Evolutionary conservation across 2,113 vertebrate species (phyloP).

Genomic region (Cyanoramphus novaezelandiae): DNA sequence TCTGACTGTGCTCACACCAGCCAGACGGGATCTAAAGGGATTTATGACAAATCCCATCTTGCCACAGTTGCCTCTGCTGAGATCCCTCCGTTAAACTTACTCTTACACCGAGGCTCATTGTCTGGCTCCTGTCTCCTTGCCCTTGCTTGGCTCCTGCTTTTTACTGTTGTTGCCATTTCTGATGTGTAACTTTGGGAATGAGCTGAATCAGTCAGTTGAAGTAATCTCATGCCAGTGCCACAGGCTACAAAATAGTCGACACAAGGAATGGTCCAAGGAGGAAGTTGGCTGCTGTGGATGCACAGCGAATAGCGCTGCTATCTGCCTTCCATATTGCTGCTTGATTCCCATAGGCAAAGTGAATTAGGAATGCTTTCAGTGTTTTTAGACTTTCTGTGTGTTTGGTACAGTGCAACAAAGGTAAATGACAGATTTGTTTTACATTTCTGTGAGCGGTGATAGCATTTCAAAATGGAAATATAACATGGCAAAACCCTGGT

Average conservation of each 20-base stretch:
- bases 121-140: background rate
- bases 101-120: background rate
- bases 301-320: background rate
- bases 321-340: slow-evolving; percentile 54
- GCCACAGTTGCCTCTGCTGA: background rate
- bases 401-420: slow-evolving; percentile 37
- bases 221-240: background rate
- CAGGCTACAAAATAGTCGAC: background rate
- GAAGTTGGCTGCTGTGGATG: background rate
- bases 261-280: background rate
- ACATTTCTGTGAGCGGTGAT: background rate
- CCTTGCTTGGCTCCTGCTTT: background rate
- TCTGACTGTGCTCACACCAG: accelerated
- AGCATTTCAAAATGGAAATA: slow-evolving; percentile 27
- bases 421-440: slow-evolving; percentile 51
- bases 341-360: slow-evolving; percentile 46
- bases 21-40: accelerated
- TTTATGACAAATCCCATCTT: background rate
- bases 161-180: background rate
- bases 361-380: slow-evolving; percentile 59
- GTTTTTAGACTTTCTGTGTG: slow-evolving; percentile 45
- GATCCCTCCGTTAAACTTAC: background rate
- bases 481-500: background rate
- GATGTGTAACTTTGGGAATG: background rate
- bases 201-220: background rate